Percentiles rank a stretch among this genome's conserved stretches.
These are phyloP conservation scores for Drosophila melanogaster DNA, from an alignment of 1,140 invertebrate genomes.

Conservation along the genomic window DNA sequence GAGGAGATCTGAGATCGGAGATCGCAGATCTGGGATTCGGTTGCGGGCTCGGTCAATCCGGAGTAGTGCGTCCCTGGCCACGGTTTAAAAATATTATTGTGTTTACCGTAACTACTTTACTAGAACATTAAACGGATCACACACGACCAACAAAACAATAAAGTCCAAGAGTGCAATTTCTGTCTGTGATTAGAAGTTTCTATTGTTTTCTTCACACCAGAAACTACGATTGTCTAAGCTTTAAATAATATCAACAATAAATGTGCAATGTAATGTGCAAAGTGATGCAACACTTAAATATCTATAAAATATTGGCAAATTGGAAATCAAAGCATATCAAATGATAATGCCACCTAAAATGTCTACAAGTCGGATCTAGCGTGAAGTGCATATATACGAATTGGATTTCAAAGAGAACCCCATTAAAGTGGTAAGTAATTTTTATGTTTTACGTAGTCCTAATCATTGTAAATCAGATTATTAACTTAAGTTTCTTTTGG, in stretches of 20 bases:
- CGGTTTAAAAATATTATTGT: not conserved
- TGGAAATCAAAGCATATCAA: slow-evolving; percentile 14
- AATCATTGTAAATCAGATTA: not conserved
- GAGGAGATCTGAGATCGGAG: slow-evolving; percentile 19
- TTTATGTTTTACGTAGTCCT: not conserved
- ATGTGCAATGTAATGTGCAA: slow-evolving; percentile 62
- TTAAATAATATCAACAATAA: slow-evolving; percentile 56
- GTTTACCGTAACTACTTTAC: slow-evolving; percentile 22
- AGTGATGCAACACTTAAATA: slow-evolving; percentile 37
- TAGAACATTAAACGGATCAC: slow-evolving; percentile 9
- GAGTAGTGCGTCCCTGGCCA: slow-evolving; percentile 1
- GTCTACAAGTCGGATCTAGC: slow-evolving; percentile 34
- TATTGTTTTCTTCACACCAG: slow-evolving; percentile 68
- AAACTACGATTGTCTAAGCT: slow-evolving; percentile 54
- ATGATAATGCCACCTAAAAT: slow-evolving; percentile 34
- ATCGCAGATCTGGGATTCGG: slow-evolving; percentile 24
- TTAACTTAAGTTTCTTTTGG: no score
- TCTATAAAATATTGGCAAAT: slow-evolving; percentile 44
- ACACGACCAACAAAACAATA: slow-evolving; percentile 26
- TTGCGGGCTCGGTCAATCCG: slow-evolving; percentile 1
- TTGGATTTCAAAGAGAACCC: slow-evolving; percentile 50
- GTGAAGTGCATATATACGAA: slow-evolving; percentile 22
- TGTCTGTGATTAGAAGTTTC: slow-evolving; percentile 66
- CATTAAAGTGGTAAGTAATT: slow-evolving; percentile 55
- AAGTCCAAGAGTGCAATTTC: slow-evolving; percentile 78